Percentiles rank a stretch among this genome's conserved stretches.
Evolutionary conservation across 2,113 vertebrate genomes (phyloP).

Genomic region (Parus major): DNA sequence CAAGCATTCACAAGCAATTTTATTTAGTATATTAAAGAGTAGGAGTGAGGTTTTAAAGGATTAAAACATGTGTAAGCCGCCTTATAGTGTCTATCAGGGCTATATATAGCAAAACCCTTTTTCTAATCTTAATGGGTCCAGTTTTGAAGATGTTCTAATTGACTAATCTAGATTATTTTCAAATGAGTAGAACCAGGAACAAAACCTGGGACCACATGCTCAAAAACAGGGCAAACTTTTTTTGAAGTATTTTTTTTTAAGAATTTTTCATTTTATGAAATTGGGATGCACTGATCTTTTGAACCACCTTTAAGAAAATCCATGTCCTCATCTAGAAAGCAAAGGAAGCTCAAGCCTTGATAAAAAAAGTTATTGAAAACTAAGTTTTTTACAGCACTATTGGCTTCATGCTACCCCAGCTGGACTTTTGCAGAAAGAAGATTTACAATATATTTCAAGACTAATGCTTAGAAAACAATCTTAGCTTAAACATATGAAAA

Average conservation of each 20-base stretch:
- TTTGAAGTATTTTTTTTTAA: background rate
- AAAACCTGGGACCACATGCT: background rate
- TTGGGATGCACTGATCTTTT: background rate
- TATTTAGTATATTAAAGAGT: background rate
- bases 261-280: background rate
- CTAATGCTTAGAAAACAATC: background rate
- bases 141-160: constrained; percentile 22
- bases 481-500: background rate
- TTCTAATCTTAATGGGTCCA: background rate
- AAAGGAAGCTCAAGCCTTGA: background rate
- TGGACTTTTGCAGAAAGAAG: background rate
- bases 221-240: background rate
- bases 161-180: constrained; percentile 24
- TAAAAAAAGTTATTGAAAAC: background rate
- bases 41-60: constrained; percentile 36
- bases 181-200: background rate
- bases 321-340: background rate
- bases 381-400: background rate
- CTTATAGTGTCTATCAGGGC: background rate
- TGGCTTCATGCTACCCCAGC: background rate
- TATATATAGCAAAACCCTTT: constrained; percentile 39
- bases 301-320: background rate
- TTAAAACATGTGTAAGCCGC: constrained; percentile 6
- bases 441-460: background rate
- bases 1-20: background rate